Conservation (phyloP, 2,113 vertebrate genomes). For the Dissostichus mawsoni region DNA sequence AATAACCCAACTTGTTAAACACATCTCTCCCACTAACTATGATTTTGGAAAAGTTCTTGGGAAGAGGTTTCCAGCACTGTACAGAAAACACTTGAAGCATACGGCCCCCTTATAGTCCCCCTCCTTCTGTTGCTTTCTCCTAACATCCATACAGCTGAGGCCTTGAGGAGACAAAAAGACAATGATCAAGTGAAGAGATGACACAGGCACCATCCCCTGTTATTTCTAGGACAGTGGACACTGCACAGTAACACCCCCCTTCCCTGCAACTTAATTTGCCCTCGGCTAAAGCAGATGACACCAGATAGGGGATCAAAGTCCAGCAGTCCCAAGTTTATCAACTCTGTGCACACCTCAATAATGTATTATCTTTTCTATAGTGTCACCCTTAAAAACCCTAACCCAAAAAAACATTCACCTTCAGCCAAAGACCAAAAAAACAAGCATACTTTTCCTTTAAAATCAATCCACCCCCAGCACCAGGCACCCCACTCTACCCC, state of each 20-base stretch:
- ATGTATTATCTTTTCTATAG: not conserved
- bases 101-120: slow-evolving; percentile 12
- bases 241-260: slow-evolving; percentile 56
- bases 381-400: not conserved
- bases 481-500: slow-evolving; percentile 49
- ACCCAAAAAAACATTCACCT: slow-evolving; percentile 6
- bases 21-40: not conserved
- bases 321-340: not conserved
- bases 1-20: not conserved
- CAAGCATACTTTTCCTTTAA: slow-evolving; percentile 26
- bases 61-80: not conserved
- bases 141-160: slow-evolving; percentile 56
- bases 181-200: slow-evolving; percentile 55
- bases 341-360: slow-evolving; percentile 9
- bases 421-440: slow-evolving; percentile 16
- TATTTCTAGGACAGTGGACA: slow-evolving; percentile 75
- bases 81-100: slow-evolving; percentile 22
- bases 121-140: slow-evolving; percentile 55
- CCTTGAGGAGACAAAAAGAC: slow-evolving; percentile 54
- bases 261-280: slow-evolving; percentile 24
- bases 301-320: slow-evolving; percentile 11
- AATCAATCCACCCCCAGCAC: slow-evolving; percentile 20
- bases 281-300: slow-evolving; percentile 28
- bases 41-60: not conserved
- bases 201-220: slow-evolving; percentile 63